Evolutionary conservation across 2,113 vertebrate species (phyloP).

Genomic region (Ailuropoda melanoleuca): DNA sequence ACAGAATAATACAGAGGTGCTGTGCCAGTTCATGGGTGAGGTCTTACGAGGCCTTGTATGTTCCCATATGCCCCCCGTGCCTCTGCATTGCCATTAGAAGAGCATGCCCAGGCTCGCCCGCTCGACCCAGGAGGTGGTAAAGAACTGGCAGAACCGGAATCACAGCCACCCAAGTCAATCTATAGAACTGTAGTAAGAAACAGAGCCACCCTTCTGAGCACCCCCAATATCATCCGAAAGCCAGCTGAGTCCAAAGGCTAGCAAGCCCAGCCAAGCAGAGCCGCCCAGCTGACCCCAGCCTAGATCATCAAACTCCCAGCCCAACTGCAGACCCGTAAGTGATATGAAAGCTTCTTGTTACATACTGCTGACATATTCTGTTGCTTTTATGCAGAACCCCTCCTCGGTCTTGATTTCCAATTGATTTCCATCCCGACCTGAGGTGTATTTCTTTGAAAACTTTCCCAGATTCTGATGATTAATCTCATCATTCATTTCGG

Average conservation of each 20-base stretch:
- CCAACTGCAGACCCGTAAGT: not conserved
- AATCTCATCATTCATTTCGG: not conserved
- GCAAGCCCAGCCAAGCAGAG: not conserved
- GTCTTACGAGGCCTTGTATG: not conserved
- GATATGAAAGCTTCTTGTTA: not conserved
- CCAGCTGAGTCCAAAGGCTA: not conserved
- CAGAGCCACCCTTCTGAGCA: not conserved
- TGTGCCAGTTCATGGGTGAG: not conserved
- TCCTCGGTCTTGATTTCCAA: not conserved
- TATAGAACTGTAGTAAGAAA: not conserved
- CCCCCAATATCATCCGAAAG: not conserved
- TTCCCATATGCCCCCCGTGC: not conserved
- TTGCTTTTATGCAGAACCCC: not conserved
- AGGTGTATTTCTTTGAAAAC: not conserved
- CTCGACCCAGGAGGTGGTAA: not conserved
- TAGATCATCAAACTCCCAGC: not conserved
- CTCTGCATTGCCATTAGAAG: not conserved
- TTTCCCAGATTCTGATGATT: not conserved
- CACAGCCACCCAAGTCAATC: not conserved
- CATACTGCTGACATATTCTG: not conserved
- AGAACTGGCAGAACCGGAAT: not conserved
- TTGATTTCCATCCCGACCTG: not conserved
- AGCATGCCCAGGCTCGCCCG: not conserved
- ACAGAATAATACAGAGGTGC: not conserved
- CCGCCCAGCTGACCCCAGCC: not conserved